A percentile compares a stretch with the other conserved stretches of the same genome.
Conservation (phyloP, 2,113 vertebrate genomes). For the Falcunculus frontatus region DNA sequence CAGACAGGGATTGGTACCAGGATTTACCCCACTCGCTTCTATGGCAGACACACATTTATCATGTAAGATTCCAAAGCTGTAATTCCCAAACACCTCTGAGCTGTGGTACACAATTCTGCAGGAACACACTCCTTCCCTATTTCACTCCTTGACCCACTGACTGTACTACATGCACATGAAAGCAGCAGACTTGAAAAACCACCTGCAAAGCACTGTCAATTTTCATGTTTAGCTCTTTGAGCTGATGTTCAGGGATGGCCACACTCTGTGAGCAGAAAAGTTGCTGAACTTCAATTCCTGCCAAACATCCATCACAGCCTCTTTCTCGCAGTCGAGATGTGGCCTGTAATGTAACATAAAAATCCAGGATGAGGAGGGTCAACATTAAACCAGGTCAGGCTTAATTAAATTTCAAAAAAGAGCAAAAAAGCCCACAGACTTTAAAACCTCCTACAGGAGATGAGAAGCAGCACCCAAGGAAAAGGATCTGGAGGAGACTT, state of each 20-base stretch:
- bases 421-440: not conserved
- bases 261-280: conserved; percentile 96
- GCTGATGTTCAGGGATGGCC: conserved; percentile 93
- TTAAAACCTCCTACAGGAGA: not conserved
- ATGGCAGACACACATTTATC: not conserved
- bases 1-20: not conserved
- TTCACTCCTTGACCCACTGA: not conserved
- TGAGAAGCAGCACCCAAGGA: not conserved
- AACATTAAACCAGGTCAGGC: conserved; percentile 18
- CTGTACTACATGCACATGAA: not conserved
- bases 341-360: conserved; percentile 75
- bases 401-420: not conserved
- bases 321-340: conserved; percentile 89
- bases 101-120: not conserved
- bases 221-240: conserved; percentile 94
- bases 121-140: not conserved
- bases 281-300: conserved; percentile 96
- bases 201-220: conserved; percentile 97
- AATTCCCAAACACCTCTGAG: not conserved
- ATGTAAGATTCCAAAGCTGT: not conserved
- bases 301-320: conserved; percentile 89
- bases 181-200: not conserved
- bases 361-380: not conserved
- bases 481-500: not conserved
- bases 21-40: not conserved